Conservation (phyloP, 2,113 vertebrate species). For the Poeciliopsis prolifica region DNA sequence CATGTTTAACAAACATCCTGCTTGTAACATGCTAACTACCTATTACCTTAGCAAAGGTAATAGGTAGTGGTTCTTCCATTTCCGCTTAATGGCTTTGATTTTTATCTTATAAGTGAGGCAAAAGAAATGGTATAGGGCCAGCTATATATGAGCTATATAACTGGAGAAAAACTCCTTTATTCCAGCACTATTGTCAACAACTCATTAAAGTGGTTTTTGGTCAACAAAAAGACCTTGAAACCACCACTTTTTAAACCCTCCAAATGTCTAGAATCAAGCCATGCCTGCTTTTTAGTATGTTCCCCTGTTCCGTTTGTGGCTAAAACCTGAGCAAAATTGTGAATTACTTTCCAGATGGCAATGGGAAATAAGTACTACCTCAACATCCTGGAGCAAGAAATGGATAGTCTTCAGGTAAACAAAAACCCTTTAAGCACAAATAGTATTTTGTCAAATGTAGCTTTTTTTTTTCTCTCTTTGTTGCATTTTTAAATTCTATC, state of each 20-base stretch:
- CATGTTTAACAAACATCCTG: too few relatives aligned
- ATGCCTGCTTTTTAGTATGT: background rate
- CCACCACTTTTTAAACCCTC: too few relatives aligned
- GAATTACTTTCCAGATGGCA: constrained; percentile 30
- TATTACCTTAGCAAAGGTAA: too few relatives aligned
- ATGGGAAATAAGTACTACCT: constrained; percentile 82
- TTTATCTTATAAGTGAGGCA: too few relatives aligned
- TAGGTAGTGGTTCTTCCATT: too few relatives aligned
- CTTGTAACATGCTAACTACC: too few relatives aligned
- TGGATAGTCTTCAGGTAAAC: constrained; percentile 89
- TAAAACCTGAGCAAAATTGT: background rate
- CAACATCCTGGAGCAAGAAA: constrained; percentile 89
- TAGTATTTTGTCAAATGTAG: background rate
- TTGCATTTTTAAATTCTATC: background rate
- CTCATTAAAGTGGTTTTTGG: background rate
- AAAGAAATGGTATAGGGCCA: too few relatives aligned
- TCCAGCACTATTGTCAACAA: background rate
- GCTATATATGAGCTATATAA: too few relatives aligned
- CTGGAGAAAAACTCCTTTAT: too few relatives aligned
- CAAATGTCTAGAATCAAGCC: too few relatives aligned
- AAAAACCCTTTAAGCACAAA: background rate
- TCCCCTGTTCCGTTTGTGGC: background rate
- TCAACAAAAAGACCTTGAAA: background rate
- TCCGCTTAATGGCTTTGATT: too few relatives aligned
- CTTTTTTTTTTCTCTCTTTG: too few relatives aligned